These are phyloP conservation scores for Machimus rusticus DNA, from an alignment of 2,888 invertebrate species.

Conservation along the genomic window DNA sequence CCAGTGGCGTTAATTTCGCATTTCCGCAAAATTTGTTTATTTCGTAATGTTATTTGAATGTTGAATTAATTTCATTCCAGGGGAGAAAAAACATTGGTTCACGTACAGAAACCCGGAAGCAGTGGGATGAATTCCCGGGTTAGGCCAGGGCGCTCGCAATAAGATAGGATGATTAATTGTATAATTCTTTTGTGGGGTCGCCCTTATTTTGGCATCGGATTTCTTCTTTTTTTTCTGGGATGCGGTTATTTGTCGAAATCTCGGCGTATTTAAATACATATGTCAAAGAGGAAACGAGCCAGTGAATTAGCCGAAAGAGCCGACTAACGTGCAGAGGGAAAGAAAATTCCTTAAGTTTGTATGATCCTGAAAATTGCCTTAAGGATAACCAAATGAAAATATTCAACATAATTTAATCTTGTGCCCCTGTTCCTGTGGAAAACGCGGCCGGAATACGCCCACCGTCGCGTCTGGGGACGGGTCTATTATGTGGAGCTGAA, in stretches of 20 bases:
- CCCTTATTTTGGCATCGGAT: not conserved
- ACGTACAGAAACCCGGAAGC: not conserved
- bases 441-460: not conserved
- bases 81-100: not conserved
- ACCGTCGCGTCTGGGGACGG: not conserved
- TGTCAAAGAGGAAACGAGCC: conserved; percentile 2
- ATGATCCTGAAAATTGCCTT: not conserved
- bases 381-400: not conserved
- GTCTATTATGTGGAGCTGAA: not conserved
- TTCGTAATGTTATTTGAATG: conserved; percentile 10
- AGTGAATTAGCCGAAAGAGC: not conserved
- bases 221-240: not conserved
- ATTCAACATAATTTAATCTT: conserved; percentile 20
- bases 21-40: conserved; percentile 1
- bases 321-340: not conserved
- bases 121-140: not conserved
- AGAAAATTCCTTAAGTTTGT: not conserved
- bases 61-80: conserved; percentile 8
- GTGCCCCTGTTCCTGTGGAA: not conserved
- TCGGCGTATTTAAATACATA: conserved; percentile 1
- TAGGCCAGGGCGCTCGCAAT: not conserved
- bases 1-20: not conserved
- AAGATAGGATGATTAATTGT: conserved; percentile 4
- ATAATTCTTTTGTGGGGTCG: not conserved
- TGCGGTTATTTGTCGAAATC: not conserved